Percentiles rank a stretch among this genome's conserved stretches.
phyloP scores from a whole-genome alignment of 2,113 vertebrate species.

The Rhea americana region DNA sequence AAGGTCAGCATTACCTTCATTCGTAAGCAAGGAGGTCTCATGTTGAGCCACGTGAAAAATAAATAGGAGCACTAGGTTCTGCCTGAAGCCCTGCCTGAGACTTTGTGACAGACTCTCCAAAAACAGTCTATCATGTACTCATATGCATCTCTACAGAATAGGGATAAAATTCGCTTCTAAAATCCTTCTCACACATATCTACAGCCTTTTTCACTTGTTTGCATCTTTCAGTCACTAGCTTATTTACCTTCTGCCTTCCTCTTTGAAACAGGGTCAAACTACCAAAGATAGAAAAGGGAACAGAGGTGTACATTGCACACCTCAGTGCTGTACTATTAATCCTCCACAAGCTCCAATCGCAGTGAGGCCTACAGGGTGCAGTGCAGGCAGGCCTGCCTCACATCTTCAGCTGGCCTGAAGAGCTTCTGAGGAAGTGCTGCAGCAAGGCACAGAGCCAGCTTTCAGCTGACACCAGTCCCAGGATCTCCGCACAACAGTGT shows the following conservation, averaged over 20 bases:
- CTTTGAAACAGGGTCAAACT: not conserved
- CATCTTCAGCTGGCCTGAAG: not conserved
- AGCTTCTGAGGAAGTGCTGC: not conserved
- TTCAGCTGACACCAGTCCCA: not conserved
- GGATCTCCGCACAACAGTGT: not conserved
- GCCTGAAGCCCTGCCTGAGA: not conserved
- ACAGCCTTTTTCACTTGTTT: not conserved
- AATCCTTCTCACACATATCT: accelerated
- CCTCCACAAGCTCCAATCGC: not conserved
- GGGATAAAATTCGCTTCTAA: not conserved
- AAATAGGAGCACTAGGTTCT: not conserved
- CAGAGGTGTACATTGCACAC: accelerated
- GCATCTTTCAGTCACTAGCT: not conserved
- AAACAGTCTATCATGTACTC: not conserved
- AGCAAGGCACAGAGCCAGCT: not conserved
- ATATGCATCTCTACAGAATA: not conserved
- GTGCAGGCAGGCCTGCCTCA: accelerated
- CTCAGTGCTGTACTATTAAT: not conserved
- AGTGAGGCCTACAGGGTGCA: not conserved
- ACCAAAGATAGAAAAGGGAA: not conserved
- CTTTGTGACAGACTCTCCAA: not conserved
- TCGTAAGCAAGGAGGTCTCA: not conserved
- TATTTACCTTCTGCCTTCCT: not conserved
- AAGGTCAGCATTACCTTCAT: not conserved
- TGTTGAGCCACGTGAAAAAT: not conserved